phyloP scores from a whole-genome alignment of 2,113 vertebrate genomes.

The Chauna torquata region DNA sequence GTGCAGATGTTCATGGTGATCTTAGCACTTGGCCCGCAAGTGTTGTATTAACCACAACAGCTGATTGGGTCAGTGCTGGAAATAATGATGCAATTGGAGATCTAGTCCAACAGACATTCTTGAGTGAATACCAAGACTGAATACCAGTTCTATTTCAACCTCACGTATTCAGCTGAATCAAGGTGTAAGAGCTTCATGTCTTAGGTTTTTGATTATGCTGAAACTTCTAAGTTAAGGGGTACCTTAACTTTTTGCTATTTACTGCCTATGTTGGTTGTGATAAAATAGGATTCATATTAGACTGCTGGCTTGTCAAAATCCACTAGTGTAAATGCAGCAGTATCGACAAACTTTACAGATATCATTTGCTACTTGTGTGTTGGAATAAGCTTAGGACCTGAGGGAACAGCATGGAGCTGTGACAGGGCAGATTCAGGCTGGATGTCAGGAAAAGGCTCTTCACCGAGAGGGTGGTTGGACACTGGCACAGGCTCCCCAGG shows the following conservation, averaged over 20 bases:
- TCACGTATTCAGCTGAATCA: fast-evolving
- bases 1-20: neutral
- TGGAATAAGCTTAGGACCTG: neutral
- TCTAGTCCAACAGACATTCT: neutral
- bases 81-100: neutral
- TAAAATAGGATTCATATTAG: neutral
- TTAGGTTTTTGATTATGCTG: neutral
- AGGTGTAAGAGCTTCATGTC: fast-evolving
- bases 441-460: neutral
- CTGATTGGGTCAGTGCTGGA: neutral
- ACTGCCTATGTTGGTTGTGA: neutral
- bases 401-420: neutral
- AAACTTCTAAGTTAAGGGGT: neutral
- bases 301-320: neutral
- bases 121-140: neutral
- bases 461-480: neutral
- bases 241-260: neutral
- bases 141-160: neutral
- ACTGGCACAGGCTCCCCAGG: neutral
- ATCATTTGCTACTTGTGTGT: neutral
- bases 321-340: neutral
- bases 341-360: neutral
- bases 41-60: neutral
- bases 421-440: too few relatives aligned
- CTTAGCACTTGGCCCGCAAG: neutral